A percentile compares a stretch with the other conserved stretches of the same genome.
phyloP scores from a whole-genome alignment of 2,888 invertebrate species.

The Ephialtes manifestator region DNA sequence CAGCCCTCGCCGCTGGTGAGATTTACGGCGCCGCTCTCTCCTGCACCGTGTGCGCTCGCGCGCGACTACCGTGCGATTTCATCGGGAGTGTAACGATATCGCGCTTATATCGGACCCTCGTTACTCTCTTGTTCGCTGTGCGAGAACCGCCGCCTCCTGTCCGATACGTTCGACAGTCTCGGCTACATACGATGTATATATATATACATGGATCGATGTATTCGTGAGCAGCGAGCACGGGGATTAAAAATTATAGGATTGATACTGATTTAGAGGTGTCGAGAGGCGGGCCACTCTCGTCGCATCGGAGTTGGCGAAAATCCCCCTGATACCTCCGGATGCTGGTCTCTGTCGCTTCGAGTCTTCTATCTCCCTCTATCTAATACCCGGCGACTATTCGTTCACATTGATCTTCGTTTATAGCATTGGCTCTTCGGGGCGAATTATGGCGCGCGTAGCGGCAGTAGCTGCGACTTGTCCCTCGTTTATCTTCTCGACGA shows the following conservation, averaged over 20 bases:
- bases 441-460: constrained; percentile 57
- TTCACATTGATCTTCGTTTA: constrained; percentile 73
- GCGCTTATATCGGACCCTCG: constrained; percentile 72
- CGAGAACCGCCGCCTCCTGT: constrained; percentile 68
- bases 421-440: constrained; percentile 47
- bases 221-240: constrained; percentile 53
- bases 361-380: constrained; percentile 21
- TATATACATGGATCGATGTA: constrained; percentile 11
- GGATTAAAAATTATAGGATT: constrained; percentile 82
- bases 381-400: constrained; percentile 66
- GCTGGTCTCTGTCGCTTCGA: constrained; percentile 8
- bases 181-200: constrained; percentile 2
- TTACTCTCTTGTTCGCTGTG: constrained; percentile 76
- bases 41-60: constrained; percentile 60
- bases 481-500: constrained; percentile 51
- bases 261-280: constrained; percentile 78
- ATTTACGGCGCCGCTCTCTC: constrained; percentile 32
- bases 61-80: constrained; percentile 75
- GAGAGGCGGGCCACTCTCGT: constrained; percentile 36
- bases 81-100: constrained; percentile 68
- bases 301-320: constrained; percentile 69
- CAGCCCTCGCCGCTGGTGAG: constrained; percentile 51
- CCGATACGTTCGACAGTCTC: constrained; percentile 27
- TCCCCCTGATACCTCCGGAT: constrained; percentile 70
- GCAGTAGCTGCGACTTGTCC: constrained; percentile 58